Base-by-base conservation (phyloP, 1,140 invertebrate species). In the Cyclargus thomasi region DNA sequence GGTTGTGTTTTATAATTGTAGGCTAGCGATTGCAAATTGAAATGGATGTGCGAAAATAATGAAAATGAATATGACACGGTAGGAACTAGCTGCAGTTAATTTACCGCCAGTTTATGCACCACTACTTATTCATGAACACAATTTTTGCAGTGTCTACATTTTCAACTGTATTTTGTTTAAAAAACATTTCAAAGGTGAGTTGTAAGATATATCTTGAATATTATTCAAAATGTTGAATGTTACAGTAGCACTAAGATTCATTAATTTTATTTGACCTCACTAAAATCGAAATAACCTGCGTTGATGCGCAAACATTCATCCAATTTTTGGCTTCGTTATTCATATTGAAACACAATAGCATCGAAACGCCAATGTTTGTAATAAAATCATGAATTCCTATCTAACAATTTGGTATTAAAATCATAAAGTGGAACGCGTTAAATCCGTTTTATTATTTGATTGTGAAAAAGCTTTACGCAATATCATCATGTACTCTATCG, bases 401-500 rank as follows among this genome's bases (percentile, higher is more conserved):
- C 55, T 59, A 59, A 59, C 55, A 59, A 59, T 22, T 59, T 59
- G 55, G 55, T 59, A 59, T 59, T 59, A 59, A 59, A 59, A 59
- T 59, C 55, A 20, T 22, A 59, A 59, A 59, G 55, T 59, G 55
- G 55, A 59, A 59, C 55, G 17, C 55, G 55, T 20, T 59, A 59
- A 59, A 59, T 59, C 55, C 55, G 53, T 55, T 55, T 55, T 20
- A 59, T 59, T 59, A 59, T 59, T 59, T 21, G 55, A 59, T 59
- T 20, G 55, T 59, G 17, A 59, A 59, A 59, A 59, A 11, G 18
- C 20, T 59, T 7, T 20, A 20, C 18, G 55, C 17, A 59, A 21
- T 59, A 20, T 65, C 63, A 59, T n/a, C 3, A 35, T 67, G 47
- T 23, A 23, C 59, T 70, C 18, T 63, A 65, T 63, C 64, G 53